Evolutionary conservation across 2,113 vertebrate genomes (phyloP).

Genomic region (Tricholaema leucomelas): DNA sequence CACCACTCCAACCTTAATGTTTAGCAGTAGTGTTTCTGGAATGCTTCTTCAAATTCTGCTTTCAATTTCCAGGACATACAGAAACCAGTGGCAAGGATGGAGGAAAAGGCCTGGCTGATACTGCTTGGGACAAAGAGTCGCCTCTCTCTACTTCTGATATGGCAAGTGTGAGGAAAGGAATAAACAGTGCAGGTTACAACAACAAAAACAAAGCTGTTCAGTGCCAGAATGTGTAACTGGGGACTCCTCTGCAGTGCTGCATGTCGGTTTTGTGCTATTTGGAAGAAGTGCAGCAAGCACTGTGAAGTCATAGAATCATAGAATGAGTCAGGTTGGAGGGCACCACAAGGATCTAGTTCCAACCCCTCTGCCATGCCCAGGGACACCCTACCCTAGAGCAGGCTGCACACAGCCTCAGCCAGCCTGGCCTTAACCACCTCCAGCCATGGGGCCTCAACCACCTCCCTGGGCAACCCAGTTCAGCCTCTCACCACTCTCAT

Average conservation of each 20-base stretch:
- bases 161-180: constrained; percentile 26
- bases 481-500: no score
- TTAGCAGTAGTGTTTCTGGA: not conserved
- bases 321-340: no score
- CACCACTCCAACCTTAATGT: not conserved
- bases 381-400: no score
- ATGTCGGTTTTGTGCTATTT: not conserved
- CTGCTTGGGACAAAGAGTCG: constrained; percentile 5
- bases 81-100: constrained; percentile 9
- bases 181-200: not conserved
- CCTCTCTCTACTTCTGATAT: not conserved
- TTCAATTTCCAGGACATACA: constrained; percentile 69
- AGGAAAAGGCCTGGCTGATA: not conserved
- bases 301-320: no score
- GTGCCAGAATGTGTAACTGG: not conserved
- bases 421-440: no score
- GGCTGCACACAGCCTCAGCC: no score
- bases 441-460: no score
- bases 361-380: no score
- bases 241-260: not conserved
- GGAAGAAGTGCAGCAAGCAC: not conserved
- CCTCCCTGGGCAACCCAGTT: no score
- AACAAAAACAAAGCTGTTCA: not conserved
- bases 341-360: no score
- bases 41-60: constrained; percentile 3